Evolutionary conservation across 2,113 vertebrate genomes (phyloP), one percentile per base, ranked within the genome.

Genomic region (Ploceus nigricollis): DNA sequence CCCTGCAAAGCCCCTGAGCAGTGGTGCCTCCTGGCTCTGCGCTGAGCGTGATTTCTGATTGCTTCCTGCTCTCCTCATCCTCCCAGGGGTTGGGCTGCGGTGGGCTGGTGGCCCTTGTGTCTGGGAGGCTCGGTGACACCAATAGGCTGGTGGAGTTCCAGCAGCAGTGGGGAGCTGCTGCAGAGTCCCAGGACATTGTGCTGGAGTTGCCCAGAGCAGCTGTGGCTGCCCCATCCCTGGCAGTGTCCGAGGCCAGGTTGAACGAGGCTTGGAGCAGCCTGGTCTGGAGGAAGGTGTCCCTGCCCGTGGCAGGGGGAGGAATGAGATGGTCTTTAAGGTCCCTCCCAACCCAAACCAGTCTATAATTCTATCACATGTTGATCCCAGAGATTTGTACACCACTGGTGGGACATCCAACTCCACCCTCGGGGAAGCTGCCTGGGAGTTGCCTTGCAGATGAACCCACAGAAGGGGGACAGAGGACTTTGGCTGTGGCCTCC

Each of bases 381-480:
- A 60, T 15, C 24, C 28, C 31, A 53, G 53, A 60, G 45, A n/a
- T 61, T 31, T 9, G 2, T 31, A 9, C 8, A 3, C 18, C 27
- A 8, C 6, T 0, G 3, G 30, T 31, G 40, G 44, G 13, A 71
- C 2, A 1, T 7, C 48, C 50, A 65, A 1, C 2, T 19, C 40
- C 40, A 60, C 14, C 27, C 25, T 30, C 11, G 44, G 56, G 21
- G 15, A 77, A 65, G 27, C 35, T 54, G 35, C 4, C 77, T 35
- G 33, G 5, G 31, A 87, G 58, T 22, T 63, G 30, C 58, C 44
- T 57, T 0, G 0, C 8, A 50, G 1, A 1, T 13, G 76, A 63
- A 11, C 20, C 44, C 50, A 24, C 12, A 11, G 22, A 11, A 66
- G 0, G 2, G 39, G 37, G 21, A 18, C 1, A 0, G 11, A 15